Evolutionary conservation across 2,888 invertebrate species (phyloP), one percentile per base, ranked within the genome.

Genomic region (Ectemnius lituratus): DNA sequence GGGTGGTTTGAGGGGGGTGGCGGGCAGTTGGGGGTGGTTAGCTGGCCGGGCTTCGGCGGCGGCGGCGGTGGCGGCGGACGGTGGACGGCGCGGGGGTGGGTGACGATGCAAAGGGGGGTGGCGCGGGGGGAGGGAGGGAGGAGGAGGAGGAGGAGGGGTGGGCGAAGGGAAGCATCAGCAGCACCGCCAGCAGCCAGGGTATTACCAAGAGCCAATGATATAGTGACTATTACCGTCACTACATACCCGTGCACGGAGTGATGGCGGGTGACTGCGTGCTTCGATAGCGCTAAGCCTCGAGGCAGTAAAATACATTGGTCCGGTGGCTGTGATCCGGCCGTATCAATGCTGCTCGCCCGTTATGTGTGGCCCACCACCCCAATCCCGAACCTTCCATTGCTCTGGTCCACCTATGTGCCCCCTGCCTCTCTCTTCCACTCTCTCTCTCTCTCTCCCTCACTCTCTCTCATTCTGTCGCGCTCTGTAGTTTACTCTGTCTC

Each of bases 191-290:
- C 82, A 81, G 81, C 86, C 85, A 88, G 90, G 89, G 90, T 89
- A 90, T 89, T 90, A 90, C 88, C 88, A 88, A 88, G 89, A 90
- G 90, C 90, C 90, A 90, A 90, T 90, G 90, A 90, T 90, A 90
- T 90, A 90, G 89, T 90, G 90, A 90, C 90, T 90, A 90, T 90
- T 90, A 90, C 90, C 90, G 90, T 90, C 90, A 90, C 88, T 90
- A 88, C 89, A 89, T 89, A 89, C 88, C 87, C 87, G 88, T 85
- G 87, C 86, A 84, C 87, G 87, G 90, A 90, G 89, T 90, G 90
- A 90, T 90, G 90, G 89, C 89, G 89, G 89, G 88, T 90, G 90
- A 90, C 90, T 90, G 90, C 88, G 88, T 90, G 90, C 90, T 88
- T 90, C 90, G 90, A 90, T 90, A 90, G 90, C 89, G 88, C 89